Conservation (phyloP, 1,140 invertebrate species). For the Ostrea denselamellosa region DNA sequence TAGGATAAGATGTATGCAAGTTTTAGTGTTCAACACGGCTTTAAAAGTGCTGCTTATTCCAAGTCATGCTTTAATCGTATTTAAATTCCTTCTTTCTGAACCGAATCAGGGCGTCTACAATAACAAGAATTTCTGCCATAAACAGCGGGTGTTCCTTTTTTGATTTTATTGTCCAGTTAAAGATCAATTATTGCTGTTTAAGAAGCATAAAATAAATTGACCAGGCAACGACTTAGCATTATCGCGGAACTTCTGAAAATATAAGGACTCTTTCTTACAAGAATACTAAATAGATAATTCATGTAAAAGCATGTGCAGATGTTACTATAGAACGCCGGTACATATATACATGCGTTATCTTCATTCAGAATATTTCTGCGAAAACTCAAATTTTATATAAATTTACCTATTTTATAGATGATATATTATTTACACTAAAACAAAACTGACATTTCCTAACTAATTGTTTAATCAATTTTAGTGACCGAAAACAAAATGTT, state of each 20-base stretch:
- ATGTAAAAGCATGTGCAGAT: no score
- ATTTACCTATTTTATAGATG: no score
- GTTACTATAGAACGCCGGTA: no score
- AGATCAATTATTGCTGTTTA: slow-evolving; percentile 30
- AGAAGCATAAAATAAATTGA: slow-evolving; percentile 23
- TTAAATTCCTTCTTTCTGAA: slow-evolving; percentile 7
- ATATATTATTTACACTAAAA: no score
- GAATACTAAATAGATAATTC: no score
- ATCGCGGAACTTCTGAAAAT: neutral
- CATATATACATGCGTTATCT: no score
- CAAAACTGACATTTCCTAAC: no score
- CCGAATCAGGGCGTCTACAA: neutral
- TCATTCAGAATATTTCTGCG: no score
- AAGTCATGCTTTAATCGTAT: slow-evolving; percentile 30
- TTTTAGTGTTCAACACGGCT: slow-evolving; percentile 32
- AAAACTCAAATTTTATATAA: no score
- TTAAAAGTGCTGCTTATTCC: slow-evolving; percentile 28
- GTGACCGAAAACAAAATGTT: no score
- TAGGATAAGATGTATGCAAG: slow-evolving; percentile 25
- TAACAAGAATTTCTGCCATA: neutral
- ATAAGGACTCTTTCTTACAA: neutral
- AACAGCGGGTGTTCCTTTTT: slow-evolving; percentile 5
- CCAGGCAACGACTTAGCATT: neutral
- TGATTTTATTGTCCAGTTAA: slow-evolving; percentile 28
- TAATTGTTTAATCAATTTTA: no score